Percentiles rank a stretch among this genome's conserved stretches.
phyloP scores from a whole-genome alignment of 1,140 invertebrate genomes.

The Penaeus chinensis region DNA sequence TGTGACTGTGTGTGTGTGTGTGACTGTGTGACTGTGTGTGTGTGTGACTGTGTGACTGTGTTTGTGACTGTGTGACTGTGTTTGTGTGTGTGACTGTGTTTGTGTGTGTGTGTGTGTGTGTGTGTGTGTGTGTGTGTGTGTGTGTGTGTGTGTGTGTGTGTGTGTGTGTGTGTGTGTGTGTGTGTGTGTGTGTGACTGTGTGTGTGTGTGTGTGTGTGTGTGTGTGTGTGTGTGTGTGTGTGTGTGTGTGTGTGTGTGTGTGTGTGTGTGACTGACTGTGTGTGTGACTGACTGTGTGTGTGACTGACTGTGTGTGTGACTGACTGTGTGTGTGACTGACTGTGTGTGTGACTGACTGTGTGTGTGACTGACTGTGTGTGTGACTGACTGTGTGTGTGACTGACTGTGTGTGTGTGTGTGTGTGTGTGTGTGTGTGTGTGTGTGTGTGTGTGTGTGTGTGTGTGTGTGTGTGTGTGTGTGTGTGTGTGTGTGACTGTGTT shows the following conservation, averaged over 20 bases:
- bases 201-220: not conserved
- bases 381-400: too few species aligned
- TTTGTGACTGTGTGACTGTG: not conserved
- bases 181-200: not conserved
- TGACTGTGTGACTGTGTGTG: not conserved
- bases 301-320: too few species aligned
- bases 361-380: too few species aligned
- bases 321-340: too few species aligned
- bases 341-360: too few species aligned
- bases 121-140: not conserved
- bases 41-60: not conserved
- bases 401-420: too few species aligned
- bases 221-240: not conserved
- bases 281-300: too few species aligned
- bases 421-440: not conserved
- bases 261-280: not conserved
- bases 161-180: not conserved
- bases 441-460: too few species aligned
- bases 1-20: not conserved
- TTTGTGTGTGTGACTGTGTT: not conserved
- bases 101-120: not conserved
- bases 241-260: not conserved
- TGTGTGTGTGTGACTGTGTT: not conserved
- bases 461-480: not conserved
- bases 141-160: not conserved